Base-by-base conservation (phyloP, 2,888 invertebrate species). In the Lissocephala sabroskyi region DNA sequence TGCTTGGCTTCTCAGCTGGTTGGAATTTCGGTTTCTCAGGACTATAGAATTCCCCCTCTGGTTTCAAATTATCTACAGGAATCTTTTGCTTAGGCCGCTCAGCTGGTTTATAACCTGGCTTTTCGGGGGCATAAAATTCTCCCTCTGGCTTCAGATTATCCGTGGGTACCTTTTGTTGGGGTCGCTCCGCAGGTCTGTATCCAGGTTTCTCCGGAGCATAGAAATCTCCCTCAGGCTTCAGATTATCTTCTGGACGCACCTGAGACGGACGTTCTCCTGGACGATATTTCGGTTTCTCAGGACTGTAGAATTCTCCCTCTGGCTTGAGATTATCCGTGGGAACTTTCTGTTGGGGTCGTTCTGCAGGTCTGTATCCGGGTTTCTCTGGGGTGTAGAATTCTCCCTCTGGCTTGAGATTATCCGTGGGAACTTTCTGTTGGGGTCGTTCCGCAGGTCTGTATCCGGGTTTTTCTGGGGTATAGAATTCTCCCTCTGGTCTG, bases 141-240 rank as follows among this genome's bases (percentile, higher is more conserved):
- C 87, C 87, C 68, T 87, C 87, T 0, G 86, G 86, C n/a, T 65
- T 77, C 1, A 88, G 60, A 59, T 87, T 87, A 61, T 87, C 87
- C 45, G 78, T 82, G 1, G 86, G 87, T 52, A 80, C 83, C 10
- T 86, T 84, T 42, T 86, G 86, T 5, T 79, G 68, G 52, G 80
- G 81, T 56, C 86, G 84, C 62, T 90, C 88, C 41, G 3, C 87
- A 1, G 87, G 86, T 2, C 68, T 84, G 53, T 52, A 86, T 41
- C 76, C 52, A 17, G 78, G 65, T 43, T 82, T 83, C 13, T 85
- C 83, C 0, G 86, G 87, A 2, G 74, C 62, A 42, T 86, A 86
- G 60, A 89, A 88, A 0, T 89, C 87, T 0, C 90, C 87, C 61
- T 90, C 89, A 0, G 89, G 87, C 44, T 80, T 83, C 0, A 90